These are phyloP conservation scores for Echiichthys vipera DNA, from an alignment of 2,797 vertebrate species.

Conservation along the genomic window DNA sequence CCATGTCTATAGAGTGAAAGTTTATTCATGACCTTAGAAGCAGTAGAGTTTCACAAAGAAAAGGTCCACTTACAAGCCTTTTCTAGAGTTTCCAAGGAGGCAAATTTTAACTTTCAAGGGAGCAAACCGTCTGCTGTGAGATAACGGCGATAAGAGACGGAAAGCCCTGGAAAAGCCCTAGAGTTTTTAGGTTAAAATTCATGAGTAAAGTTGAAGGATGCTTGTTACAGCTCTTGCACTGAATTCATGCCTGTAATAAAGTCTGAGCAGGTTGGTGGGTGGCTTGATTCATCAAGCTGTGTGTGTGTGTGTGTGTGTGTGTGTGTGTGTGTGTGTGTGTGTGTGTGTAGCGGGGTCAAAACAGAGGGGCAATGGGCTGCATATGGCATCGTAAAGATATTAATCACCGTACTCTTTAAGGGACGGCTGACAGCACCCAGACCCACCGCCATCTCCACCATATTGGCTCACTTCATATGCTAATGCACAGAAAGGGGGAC, in stretches of 20 bases:
- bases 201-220: background rate
- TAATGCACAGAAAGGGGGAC: constrained; percentile 85
- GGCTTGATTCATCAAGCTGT: constrained; percentile 71
- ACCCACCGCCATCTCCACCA: constrained; percentile 87
- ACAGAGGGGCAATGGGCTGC: constrained; percentile 80
- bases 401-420: constrained; percentile 93
- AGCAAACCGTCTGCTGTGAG: background rate
- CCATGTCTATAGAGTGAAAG: background rate
- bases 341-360: constrained; percentile 67
- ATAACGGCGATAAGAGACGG: no score
- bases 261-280: constrained; percentile 73
- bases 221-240: constrained; percentile 25
- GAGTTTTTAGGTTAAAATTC: constrained; percentile 8
- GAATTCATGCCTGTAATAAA: constrained; percentile 45
- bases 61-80: background rate
- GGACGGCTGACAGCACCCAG: constrained; percentile 90
- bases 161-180: background rate
- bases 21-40: background rate
- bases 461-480: constrained; percentile 93
- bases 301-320: constrained; percentile 50
- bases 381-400: constrained; percentile 97
- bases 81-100: background rate
- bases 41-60: background rate
- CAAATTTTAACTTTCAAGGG: background rate
- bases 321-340: constrained; percentile 42